Evolutionary conservation across 2,113 vertebrate species (phyloP).

Genomic region (Trachemys scripta): DNA sequence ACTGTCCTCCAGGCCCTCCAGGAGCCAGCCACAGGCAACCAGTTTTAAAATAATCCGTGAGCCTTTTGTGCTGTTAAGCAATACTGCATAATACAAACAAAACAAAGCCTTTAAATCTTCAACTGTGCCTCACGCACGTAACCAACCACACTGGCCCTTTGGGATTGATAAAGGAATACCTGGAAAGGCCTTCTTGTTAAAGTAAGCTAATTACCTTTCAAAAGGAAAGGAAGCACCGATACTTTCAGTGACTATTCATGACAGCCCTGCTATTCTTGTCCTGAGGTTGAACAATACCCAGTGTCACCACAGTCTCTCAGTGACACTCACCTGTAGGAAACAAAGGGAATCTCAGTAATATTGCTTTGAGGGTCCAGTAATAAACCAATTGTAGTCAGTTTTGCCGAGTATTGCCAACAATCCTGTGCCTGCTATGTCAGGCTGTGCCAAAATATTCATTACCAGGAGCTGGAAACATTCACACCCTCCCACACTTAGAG

Average conservation of each 20-base stretch:
- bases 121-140: not conserved
- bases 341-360: slow-evolving; percentile 30
- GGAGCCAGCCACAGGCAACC: not conserved
- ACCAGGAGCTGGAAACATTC: slow-evolving; percentile 70
- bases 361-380: not conserved
- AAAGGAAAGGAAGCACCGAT: not conserved
- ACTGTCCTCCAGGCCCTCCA: not conserved
- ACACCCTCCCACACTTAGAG: slow-evolving; percentile 65
- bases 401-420: not conserved
- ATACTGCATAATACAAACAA: not conserved
- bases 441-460: slow-evolving; percentile 65
- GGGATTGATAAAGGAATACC: not conserved
- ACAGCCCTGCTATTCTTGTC: not conserved
- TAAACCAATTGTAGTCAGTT: slow-evolving; percentile 17
- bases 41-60: not conserved
- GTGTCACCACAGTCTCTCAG: not conserved
- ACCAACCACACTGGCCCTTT: not conserved
- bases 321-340: not conserved
- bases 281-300: not conserved
- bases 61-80: not conserved
- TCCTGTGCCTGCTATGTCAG: slow-evolving; percentile 6
- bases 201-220: not conserved
- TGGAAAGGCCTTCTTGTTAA: not conserved
- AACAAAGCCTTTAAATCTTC: not conserved
- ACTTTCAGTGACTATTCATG: not conserved